Conservation (phyloP, 1,140 invertebrate species). For the Diabrotica undecimpunctata region DNA sequence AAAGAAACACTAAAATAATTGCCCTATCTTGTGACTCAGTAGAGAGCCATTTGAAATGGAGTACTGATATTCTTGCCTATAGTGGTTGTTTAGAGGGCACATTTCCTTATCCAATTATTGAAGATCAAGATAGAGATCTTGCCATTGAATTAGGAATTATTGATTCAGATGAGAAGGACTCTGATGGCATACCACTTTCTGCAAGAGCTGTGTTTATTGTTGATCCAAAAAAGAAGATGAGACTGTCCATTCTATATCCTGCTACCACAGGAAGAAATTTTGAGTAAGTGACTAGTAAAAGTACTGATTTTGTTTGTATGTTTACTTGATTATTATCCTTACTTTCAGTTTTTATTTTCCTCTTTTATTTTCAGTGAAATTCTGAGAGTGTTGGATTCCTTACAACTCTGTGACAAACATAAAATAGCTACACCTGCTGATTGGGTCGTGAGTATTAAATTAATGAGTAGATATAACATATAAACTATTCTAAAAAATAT, state of each 20-base stretch:
- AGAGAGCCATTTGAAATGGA: slow-evolving; percentile 76
- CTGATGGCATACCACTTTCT: slow-evolving; percentile 70
- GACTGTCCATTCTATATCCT: slow-evolving; percentile 86
- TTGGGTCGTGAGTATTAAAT: slow-evolving; percentile 63
- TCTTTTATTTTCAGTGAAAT: slow-evolving; percentile 71
- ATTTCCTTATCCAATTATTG: slow-evolving; percentile 86
- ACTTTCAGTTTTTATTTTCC: too few species aligned
- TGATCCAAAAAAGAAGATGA: slow-evolving; percentile 79
- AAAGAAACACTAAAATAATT: slow-evolving; percentile 77
- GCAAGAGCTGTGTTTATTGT: slow-evolving; percentile 84
- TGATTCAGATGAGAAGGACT: slow-evolving; percentile 73
- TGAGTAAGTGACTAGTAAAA: slow-evolving; percentile 61
- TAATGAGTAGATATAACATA: not conserved
- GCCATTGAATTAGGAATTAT: slow-evolving; percentile 83
- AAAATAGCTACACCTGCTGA: slow-evolving; percentile 82
- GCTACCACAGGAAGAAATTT: slow-evolving; percentile 89
- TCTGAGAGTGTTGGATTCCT: slow-evolving; percentile 80
- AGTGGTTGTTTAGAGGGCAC: slow-evolving; percentile 62
- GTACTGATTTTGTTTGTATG: not conserved
- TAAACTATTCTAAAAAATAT: too few species aligned
- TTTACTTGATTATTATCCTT: too few species aligned
- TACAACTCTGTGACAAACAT: slow-evolving; percentile 75
- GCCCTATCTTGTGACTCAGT: slow-evolving; percentile 84
- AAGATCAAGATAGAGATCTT: slow-evolving; percentile 72
- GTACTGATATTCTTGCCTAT: slow-evolving; percentile 76